Conservation (phyloP, 1,140 invertebrate genomes). For the Drosophila kurseongensis region DNA sequence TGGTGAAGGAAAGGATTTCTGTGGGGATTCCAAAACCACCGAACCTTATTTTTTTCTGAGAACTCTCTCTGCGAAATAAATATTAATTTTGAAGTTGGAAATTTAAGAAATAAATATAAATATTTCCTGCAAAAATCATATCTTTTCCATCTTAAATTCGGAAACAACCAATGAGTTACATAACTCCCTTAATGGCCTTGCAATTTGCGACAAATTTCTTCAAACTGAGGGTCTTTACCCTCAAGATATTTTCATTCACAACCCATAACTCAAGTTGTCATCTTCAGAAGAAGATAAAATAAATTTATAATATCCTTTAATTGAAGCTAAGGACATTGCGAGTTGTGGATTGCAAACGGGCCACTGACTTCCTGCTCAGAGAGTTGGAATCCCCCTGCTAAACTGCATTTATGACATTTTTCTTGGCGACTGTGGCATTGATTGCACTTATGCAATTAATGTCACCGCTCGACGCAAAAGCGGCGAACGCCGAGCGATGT, state of each 20-base stretch:
- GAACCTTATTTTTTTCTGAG: constrained; percentile 3
- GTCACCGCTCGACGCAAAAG: constrained; percentile 45
- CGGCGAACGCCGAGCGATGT: background rate
- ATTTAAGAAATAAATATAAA: too few relatives aligned
- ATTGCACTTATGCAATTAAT: constrained; percentile 73
- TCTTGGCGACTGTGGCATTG: constrained; percentile 48
- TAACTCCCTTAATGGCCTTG: too few relatives aligned
- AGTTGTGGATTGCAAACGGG: constrained; percentile 1
- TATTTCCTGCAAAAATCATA: too few relatives aligned
- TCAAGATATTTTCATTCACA: background rate
- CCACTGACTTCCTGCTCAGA: background rate
- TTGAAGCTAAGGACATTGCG: constrained; percentile 10
- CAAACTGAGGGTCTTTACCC: background rate
- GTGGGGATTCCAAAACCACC: background rate
- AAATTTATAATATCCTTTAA: constrained; percentile 33
- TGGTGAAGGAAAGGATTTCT: background rate
- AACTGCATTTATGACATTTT: constrained; percentile 46
- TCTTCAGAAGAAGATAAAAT: constrained; percentile 11
- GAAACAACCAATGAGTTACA: too few relatives aligned
- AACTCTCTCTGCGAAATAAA: background rate
- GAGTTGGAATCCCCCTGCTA: constrained; percentile 5
- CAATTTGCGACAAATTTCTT: too few relatives aligned
- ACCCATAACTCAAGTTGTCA: background rate
- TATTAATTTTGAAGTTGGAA: too few relatives aligned
- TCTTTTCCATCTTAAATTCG: too few relatives aligned